These are phyloP conservation scores for Megalurothrips usitatus DNA, from an alignment of 2,888 invertebrate species.

Conservation along the genomic window DNA sequence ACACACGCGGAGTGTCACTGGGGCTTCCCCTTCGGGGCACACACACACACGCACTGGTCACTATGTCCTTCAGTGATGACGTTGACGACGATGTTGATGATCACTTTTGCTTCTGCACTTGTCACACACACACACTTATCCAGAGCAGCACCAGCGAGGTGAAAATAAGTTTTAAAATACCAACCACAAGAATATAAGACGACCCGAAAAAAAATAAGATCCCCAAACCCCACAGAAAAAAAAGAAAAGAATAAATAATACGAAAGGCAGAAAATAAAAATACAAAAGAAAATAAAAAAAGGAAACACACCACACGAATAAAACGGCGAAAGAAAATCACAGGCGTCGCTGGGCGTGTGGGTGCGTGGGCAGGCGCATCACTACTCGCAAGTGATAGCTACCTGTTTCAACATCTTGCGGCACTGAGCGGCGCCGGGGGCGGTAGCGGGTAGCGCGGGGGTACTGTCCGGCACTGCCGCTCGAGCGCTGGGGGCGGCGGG, in stretches of 20 bases:
- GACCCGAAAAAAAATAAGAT: too few relatives aligned
- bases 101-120: not conserved
- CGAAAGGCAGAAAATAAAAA: not conserved
- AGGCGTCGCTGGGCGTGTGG: not conserved
- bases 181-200: too few relatives aligned
- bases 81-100: conserved; percentile 3
- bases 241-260: not conserved
- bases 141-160: not conserved
- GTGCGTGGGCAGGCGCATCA: not conserved
- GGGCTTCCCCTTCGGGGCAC: too few relatives aligned
- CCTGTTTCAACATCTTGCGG: conserved; percentile 12
- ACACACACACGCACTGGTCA: not conserved
- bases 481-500: not conserved
- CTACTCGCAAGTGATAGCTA: not conserved
- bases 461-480: too few relatives aligned
- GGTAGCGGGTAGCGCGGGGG: too few relatives aligned
- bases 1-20: not conserved
- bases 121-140: not conserved
- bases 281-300: conserved; percentile 7
- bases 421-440: not conserved
- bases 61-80: not conserved
- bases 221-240: too few relatives aligned
- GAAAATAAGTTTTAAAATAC: too few relatives aligned
- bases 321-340: conserved; percentile 7
- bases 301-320: not conserved